These are phyloP conservation scores for Python bivittatus DNA, from an alignment of 2,113 vertebrate species.

Conservation along the genomic window DNA sequence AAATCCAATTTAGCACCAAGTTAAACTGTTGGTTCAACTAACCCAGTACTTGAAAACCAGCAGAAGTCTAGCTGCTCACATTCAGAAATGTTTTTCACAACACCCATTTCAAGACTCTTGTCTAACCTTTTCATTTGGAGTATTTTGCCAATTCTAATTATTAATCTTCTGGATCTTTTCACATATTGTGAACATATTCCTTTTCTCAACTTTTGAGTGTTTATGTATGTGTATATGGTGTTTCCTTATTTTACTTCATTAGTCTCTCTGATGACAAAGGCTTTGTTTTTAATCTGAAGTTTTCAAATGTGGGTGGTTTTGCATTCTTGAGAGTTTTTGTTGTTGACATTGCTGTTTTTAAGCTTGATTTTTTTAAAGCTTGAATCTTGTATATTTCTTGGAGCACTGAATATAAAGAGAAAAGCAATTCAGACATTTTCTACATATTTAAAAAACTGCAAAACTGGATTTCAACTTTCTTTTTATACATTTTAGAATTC, in stretches of 20 bases:
- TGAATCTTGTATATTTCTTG: not conserved
- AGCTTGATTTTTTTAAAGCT: not conserved
- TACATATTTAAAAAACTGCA: not conserved
- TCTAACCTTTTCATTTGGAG: not conserved
- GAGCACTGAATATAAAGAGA: not conserved
- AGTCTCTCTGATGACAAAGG: not conserved
- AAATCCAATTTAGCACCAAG: not conserved
- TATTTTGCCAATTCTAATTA: not conserved
- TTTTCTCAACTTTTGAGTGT: not conserved
- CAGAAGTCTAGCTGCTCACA: not conserved
- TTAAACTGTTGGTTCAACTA: not conserved
- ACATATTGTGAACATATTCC: not conserved
- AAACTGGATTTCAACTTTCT: not conserved
- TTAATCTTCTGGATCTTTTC: not conserved
- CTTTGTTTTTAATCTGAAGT: not conserved
- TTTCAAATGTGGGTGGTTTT: not conserved
- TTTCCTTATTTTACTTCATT: not conserved
- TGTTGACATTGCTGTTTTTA: not conserved
- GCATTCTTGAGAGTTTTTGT: not conserved
- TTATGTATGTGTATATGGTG: not conserved
- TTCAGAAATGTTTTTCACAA: not conserved
- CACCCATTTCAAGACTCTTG: not conserved
- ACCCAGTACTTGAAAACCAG: not conserved
- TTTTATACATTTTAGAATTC: slow-evolving; percentile 26
- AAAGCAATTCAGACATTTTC: not conserved